A percentile compares a stretch with the other conserved stretches of the same genome.
These are phyloP conservation scores for Cosmia pyralina DNA, from an alignment of 2,888 invertebrate species.

Conservation along the genomic window DNA sequence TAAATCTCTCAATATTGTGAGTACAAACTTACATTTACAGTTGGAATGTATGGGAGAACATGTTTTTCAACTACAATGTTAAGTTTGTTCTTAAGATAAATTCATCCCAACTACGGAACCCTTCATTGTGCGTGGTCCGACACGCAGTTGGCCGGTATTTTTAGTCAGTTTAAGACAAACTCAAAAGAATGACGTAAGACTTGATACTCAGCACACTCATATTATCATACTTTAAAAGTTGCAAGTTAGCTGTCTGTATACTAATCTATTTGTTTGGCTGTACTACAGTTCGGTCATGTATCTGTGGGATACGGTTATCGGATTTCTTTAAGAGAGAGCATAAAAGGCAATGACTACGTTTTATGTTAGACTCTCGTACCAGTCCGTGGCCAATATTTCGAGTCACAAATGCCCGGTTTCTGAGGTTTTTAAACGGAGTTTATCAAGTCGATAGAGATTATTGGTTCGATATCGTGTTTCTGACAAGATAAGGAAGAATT, in stretches of 20 bases:
- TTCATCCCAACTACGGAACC: too few relatives aligned
- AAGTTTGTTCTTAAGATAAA: too few relatives aligned
- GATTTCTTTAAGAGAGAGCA: slow-evolving; percentile 3
- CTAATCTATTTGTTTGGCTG: slow-evolving; percentile 3
- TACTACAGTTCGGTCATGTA: background rate
- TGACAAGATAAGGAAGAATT: too few relatives aligned
- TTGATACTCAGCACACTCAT: background rate
- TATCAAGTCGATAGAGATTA: too few relatives aligned
- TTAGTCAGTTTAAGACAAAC: background rate
- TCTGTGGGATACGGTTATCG: slow-evolving; percentile 15
- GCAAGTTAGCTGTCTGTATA: background rate
- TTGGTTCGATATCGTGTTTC: too few relatives aligned
- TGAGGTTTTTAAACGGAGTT: too few relatives aligned
- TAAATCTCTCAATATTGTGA: too few relatives aligned
- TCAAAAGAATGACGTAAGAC: background rate
- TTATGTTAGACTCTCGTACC: background rate
- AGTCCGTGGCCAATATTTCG: background rate
- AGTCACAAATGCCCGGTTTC: background rate
- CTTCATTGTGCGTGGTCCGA: too few relatives aligned
- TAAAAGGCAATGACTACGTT: slow-evolving; percentile 8
- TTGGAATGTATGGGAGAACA: too few relatives aligned
- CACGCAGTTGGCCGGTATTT: too few relatives aligned
- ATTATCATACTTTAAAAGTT: background rate
- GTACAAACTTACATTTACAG: too few relatives aligned
- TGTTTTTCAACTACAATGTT: too few relatives aligned